phyloP scores from a whole-genome alignment of 1,140 invertebrate species.

The Hetaerina americana region DNA sequence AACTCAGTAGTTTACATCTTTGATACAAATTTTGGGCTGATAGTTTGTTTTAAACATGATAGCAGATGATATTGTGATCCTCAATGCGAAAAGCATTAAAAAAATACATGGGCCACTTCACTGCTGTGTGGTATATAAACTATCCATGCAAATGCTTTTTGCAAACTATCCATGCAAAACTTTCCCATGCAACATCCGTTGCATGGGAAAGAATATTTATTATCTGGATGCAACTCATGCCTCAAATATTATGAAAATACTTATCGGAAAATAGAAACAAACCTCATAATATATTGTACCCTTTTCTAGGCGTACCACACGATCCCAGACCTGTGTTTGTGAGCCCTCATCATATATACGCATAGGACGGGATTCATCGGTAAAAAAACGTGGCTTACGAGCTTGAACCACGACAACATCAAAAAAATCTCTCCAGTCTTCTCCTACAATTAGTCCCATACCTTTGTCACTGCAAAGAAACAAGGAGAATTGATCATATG shows the following conservation, averaged over 20 bases:
- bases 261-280: constrained; percentile 5
- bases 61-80: too few species aligned
- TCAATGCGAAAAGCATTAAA: too few species aligned
- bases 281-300: constrained; percentile 90
- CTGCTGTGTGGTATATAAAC: too few species aligned
- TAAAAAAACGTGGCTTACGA: constrained; percentile 92
- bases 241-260: constrained; percentile 14
- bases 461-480: constrained; percentile 64
- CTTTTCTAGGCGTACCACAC: constrained; percentile 72
- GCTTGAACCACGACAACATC: constrained; percentile 91
- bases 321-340: constrained; percentile 78
- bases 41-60: too few species aligned
- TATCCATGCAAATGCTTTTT: too few species aligned
- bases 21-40: too few species aligned
- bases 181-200: constrained; percentile 6
- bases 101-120: too few species aligned
- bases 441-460: constrained; percentile 78
- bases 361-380: constrained; percentile 78
- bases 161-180: too few species aligned
- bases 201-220: constrained; percentile 3
- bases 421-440: constrained; percentile 83
- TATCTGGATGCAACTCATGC: constrained; percentile 7
- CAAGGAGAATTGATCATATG: too few species aligned
- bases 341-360: constrained; percentile 71
- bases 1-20: too few species aligned